Evolutionary conservation across 2,888 invertebrate species (phyloP).

Genomic region (Drosophila testacea): DNA sequence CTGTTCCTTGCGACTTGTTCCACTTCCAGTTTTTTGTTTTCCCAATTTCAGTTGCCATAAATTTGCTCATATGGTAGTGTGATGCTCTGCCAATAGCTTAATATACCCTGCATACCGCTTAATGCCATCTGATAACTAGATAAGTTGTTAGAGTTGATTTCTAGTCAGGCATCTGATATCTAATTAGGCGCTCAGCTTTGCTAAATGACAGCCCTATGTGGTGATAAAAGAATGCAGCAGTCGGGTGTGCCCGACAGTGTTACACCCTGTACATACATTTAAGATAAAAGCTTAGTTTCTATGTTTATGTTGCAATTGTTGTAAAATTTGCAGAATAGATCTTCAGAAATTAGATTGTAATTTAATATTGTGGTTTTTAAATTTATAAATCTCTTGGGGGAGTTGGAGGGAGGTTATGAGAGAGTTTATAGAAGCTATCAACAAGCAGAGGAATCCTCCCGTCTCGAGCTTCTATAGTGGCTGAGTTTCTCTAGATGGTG

Average conservation of each 20-base stretch:
- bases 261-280: not conserved
- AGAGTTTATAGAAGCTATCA: not conserved
- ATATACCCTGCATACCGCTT: conserved; percentile 12
- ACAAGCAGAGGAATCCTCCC: conserved; percentile 21
- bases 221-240: not conserved
- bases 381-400: not conserved
- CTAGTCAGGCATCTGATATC: conserved; percentile 10
- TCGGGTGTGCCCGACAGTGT: not conserved
- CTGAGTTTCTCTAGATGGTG: not conserved
- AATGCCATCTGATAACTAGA: conserved; percentile 6
- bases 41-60: conserved; percentile 36
- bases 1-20: conserved; percentile 10
- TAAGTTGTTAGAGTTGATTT: not conserved
- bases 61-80: conserved; percentile 21
- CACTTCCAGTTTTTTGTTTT: conserved; percentile 22
- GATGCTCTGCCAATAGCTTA: conserved; percentile 4
- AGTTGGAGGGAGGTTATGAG: no score
- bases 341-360: not conserved
- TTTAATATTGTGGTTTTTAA: not conserved
- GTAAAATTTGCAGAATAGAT: no score
- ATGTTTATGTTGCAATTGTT: not conserved
- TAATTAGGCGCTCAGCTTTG: conserved; percentile 25
- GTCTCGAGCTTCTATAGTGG: not conserved
- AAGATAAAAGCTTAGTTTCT: no score
- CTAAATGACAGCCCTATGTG: conserved; percentile 29